A percentile compares a stretch with the other conserved stretches of the same genome.
phyloP scores from a whole-genome alignment of 2,888 invertebrate species.

The Uropetala carovei region DNA sequence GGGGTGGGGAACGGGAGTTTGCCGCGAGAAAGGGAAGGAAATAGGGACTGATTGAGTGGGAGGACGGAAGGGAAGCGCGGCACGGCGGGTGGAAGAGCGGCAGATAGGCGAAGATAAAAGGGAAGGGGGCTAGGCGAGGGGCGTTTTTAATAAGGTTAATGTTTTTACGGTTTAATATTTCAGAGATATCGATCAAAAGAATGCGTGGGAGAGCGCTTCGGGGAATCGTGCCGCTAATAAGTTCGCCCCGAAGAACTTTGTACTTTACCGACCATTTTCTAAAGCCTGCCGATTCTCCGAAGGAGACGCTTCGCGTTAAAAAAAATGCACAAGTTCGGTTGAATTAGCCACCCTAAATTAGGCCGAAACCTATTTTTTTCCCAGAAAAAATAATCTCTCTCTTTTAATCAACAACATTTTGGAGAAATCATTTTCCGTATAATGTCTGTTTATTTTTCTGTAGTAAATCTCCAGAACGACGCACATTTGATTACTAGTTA shows the following conservation, averaged over 20 bases:
- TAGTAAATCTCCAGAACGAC: too few species aligned
- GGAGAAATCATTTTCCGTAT: too few species aligned
- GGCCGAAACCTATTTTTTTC: too few species aligned
- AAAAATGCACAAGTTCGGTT: background rate
- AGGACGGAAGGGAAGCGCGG: background rate
- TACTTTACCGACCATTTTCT: background rate
- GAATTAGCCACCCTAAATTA: too few species aligned
- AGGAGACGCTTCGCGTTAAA: background rate
- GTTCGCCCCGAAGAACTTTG: background rate
- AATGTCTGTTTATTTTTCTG: too few species aligned
- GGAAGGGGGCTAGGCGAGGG: too few species aligned
- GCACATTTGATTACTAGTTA: too few species aligned
- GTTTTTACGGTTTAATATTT: background rate
- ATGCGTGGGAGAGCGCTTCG: background rate
- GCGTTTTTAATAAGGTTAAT: background rate
- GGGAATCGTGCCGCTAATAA: background rate
- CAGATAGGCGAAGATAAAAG: background rate
- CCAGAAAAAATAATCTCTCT: too few species aligned
- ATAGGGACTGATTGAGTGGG: background rate
- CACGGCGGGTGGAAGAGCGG: background rate
- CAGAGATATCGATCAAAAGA: background rate
- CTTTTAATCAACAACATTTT: too few species aligned
- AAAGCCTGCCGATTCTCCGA: background rate
- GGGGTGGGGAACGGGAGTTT: background rate
- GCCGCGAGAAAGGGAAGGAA: background rate